Conservation (phyloP, 2,113 vertebrate species). For the Xyrauchen texanus region DNA sequence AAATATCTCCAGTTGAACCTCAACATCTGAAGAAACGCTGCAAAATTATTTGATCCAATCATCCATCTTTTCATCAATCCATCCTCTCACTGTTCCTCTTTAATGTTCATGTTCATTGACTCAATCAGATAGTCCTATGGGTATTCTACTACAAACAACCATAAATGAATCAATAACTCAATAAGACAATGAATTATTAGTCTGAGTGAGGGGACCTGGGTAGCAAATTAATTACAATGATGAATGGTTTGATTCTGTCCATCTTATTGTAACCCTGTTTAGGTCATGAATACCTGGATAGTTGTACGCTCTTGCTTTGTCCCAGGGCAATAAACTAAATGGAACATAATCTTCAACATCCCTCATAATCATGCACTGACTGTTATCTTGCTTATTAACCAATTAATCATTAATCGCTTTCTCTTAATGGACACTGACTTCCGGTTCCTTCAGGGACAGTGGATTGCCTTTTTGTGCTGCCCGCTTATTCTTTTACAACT, state of each 20-base stretch:
- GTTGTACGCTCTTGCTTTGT: background rate
- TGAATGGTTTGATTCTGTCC: constrained; percentile 1
- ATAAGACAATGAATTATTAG: constrained; percentile 37
- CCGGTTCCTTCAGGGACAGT: constrained; percentile 3
- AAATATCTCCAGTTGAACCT: too few species aligned
- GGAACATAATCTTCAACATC: constrained; percentile 21
- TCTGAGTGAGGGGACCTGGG: constrained; percentile 11
- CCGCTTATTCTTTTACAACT: constrained; percentile 29
- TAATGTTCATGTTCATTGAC: constrained; percentile 20
- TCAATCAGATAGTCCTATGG: constrained; percentile 10
- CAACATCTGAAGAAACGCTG: too few species aligned
- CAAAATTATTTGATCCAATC: too few species aligned
- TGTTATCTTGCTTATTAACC: constrained; percentile 47
- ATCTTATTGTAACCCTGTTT: constrained; percentile 1
- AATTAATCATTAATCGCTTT: constrained; percentile 47
- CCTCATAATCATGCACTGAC: background rate
- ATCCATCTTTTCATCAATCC: background rate
- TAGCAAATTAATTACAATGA: constrained; percentile 31
- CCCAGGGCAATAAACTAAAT: background rate
- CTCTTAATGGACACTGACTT: constrained; percentile 16
- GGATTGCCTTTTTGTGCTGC: background rate
- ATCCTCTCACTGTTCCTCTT: constrained; percentile 14
- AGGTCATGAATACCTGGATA: background rate
- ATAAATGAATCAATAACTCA: constrained; percentile 33
- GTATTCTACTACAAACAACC: constrained; percentile 19